Evolutionary conservation across 2,113 vertebrate species (phyloP), one percentile per base, ranked within the genome.

Genomic region (Festucalex cinctus): DNA sequence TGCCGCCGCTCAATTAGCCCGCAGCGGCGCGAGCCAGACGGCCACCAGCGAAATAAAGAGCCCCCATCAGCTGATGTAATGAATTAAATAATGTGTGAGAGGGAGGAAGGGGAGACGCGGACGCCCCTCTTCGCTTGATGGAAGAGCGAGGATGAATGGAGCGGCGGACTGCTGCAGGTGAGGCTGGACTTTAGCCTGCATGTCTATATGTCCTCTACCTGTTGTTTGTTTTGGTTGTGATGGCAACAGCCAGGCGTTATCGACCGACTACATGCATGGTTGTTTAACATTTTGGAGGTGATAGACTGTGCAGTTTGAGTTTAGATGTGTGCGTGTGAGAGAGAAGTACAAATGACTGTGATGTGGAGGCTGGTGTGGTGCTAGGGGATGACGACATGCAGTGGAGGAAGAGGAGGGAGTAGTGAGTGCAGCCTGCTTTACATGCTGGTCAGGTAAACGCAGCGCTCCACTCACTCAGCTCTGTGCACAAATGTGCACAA

Each of bases 371-470:
- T 68, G 72, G n/a, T 69, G 66, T 69, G 73, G 32, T 69, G 70
- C 56, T 64, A 60, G 75, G 66, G 73, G 80, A 88, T 85, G 84
- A 86, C 83, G 83, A 79, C 86, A 88, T 86, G 83, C 80, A 61
- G 66, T 79, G 83, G 85, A 77, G 83, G 82, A 85, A 83, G 78
- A 77, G 82, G 10, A 22, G 64, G 82, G 10, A 22, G 64, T 51
- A 60, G 76, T 20, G 61, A 76, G 85, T 65, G 77, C 79, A 75
- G 79, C 48, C 89, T 88, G 83, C 79, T 92, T 91, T 89, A 85
- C 86, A 92, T 93, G 91, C 90, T 44, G 88, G 86, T 91, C 91
- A 91, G 88, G 90, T 87, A 85, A n/a, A 85, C 37, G 67, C 83
- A 71, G 80, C 48, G 56, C 83, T 87, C 63, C 63, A 51, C 79